Conservation (phyloP, 2,797 vertebrate species). For the Pangasius mekongensis region DNA sequence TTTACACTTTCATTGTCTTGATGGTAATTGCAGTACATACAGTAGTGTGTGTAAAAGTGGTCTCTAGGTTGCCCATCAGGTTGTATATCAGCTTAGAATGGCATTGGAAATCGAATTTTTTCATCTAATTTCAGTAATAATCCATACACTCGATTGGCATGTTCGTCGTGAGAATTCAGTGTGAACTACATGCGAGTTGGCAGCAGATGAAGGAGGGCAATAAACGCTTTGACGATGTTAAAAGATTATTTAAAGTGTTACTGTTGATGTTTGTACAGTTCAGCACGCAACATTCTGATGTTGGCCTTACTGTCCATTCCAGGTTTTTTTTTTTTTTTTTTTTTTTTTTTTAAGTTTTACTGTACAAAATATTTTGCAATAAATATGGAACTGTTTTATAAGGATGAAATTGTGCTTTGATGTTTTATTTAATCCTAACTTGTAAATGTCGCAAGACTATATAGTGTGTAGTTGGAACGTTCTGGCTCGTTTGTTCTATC, state of each 20-base stretch:
- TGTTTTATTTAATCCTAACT: slow-evolving; percentile 24
- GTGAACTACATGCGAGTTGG: slow-evolving; percentile 7
- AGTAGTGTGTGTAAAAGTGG: slow-evolving; percentile 24
- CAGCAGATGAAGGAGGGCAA: slow-evolving; percentile 17
- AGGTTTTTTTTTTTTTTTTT: slow-evolving; percentile 63
- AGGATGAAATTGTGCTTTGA: slow-evolving; percentile 53
- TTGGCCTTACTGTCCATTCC: slow-evolving; percentile 83
- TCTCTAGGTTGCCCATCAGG: background rate
- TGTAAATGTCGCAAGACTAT: background rate
- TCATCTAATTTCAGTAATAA: background rate
- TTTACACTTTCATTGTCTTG: background rate
- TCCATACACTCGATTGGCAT: background rate
- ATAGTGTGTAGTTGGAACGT: background rate
- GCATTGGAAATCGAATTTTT: background rate
- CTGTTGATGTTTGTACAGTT: slow-evolving; percentile 78
- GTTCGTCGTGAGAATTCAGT: slow-evolving; percentile 8
- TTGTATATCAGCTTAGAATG: background rate
- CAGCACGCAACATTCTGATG: slow-evolving; percentile 76
- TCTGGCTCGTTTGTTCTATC: background rate
- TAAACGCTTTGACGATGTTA: slow-evolving; percentile 10
- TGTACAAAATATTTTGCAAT: slow-evolving; percentile 87
- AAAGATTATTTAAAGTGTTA: slow-evolving; percentile 72
- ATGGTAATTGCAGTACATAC: slow-evolving; percentile 7
- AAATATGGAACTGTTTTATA: slow-evolving; percentile 84
- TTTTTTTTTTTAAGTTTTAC: slow-evolving; percentile 77